A percentile compares a stretch with the other conserved stretches of the same genome.
These are phyloP conservation scores for Lota lota DNA, from an alignment of 2,113 vertebrate genomes.

Conservation along the genomic window DNA sequence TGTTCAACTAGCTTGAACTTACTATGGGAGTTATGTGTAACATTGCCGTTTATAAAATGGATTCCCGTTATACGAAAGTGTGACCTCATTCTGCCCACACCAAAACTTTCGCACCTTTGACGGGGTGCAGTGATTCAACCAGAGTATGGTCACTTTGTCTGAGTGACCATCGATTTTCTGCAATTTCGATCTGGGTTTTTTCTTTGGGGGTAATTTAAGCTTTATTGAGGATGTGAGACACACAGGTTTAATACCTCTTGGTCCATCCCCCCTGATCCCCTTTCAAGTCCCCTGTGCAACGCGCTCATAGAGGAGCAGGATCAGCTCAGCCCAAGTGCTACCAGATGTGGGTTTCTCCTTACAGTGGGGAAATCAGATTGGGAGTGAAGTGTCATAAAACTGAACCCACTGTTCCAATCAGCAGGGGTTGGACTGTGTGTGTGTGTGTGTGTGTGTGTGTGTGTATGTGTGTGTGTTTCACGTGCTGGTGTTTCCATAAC, in stretches of 20 bases:
- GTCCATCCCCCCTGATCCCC: constrained; percentile 37
- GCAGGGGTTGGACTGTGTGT: constrained; percentile 29
- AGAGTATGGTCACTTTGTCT: too few relatives aligned
- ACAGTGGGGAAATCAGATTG: constrained; percentile 40
- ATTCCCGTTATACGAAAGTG: too few relatives aligned
- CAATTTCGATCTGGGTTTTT: too few relatives aligned
- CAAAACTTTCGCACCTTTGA: too few relatives aligned
- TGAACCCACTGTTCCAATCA: constrained; percentile 32
- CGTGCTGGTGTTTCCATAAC: too few relatives aligned
- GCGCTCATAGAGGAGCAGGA: constrained; percentile 34
- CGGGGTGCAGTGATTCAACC: too few relatives aligned
- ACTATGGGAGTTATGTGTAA: too few relatives aligned
- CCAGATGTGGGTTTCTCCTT: constrained; percentile 58
- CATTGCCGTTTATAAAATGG: too few relatives aligned
- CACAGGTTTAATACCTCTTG: constrained; percentile 3
- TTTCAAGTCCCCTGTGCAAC: constrained; percentile 52
- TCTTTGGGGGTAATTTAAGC: not conserved
- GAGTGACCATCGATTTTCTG: too few relatives aligned
- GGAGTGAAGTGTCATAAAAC: constrained; percentile 53
- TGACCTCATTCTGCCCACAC: too few relatives aligned
- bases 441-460: constrained; percentile 1
- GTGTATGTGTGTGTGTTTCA: not conserved
- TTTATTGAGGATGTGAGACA: constrained; percentile 1
- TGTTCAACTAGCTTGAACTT: too few relatives aligned
- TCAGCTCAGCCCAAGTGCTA: constrained; percentile 43